Conservation (phyloP, 2,888 invertebrate genomes). For the Anarsia innoxiella region DNA sequence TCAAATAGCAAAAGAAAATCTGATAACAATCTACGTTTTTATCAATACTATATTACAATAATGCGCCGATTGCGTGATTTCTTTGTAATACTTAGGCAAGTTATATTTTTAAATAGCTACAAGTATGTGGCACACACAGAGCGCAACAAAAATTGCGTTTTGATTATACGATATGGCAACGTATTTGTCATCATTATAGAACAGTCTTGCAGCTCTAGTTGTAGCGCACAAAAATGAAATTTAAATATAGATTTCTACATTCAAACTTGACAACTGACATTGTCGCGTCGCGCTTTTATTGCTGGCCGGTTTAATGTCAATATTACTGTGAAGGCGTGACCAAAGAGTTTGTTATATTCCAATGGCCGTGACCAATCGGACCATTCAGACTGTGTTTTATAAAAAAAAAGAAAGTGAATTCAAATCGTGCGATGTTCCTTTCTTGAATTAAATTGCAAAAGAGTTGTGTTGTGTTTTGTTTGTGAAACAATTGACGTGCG, state of each 20-base stretch:
- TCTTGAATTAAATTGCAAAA: too few relatives aligned
- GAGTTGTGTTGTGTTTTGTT: too few relatives aligned
- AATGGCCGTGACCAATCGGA: too few relatives aligned
- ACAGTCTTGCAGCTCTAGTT: slow-evolving; percentile 25
- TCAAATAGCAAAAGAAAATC: too few relatives aligned
- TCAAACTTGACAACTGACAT: slow-evolving; percentile 55
- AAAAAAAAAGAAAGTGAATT: too few relatives aligned
- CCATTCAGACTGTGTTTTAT: too few relatives aligned
- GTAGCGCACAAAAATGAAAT: slow-evolving; percentile 42
- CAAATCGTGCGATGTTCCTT: too few relatives aligned
- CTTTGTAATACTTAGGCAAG: not conserved
- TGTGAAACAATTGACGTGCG: too few relatives aligned
- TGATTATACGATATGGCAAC: not conserved
- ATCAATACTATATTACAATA: not conserved
- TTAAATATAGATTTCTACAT: slow-evolving; percentile 53
- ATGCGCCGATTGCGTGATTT: too few relatives aligned
- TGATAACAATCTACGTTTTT: not conserved
- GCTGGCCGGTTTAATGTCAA: slow-evolving; percentile 39
- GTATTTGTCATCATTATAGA: slow-evolving; percentile 36
- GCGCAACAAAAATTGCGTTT: not conserved
- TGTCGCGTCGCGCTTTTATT: slow-evolving; percentile 53
- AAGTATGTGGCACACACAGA: too few relatives aligned
- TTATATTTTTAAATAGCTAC: not conserved
- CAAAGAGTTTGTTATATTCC: too few relatives aligned
- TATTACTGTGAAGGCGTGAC: too few relatives aligned